Evolutionary conservation across 2,113 vertebrate genomes (phyloP).

Genomic region (Petromus typicus): DNA sequence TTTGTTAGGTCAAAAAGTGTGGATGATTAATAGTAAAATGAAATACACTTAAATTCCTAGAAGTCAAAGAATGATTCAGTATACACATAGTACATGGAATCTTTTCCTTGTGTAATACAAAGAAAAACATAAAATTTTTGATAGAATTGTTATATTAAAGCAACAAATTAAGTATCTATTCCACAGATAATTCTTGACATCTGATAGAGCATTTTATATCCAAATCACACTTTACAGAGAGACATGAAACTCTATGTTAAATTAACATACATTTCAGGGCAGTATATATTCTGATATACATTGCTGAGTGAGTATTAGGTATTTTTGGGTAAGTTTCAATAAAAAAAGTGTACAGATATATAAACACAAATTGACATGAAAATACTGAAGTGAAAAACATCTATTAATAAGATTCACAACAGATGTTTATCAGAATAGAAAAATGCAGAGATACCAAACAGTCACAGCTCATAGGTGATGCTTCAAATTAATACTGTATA

Average conservation of each 20-base stretch:
- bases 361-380: too few relatives aligned
- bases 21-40: not conserved
- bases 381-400: too few relatives aligned
- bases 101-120: not conserved
- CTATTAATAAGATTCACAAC: too few relatives aligned
- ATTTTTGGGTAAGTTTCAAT: not conserved
- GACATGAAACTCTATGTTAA: not conserved
- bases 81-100: not conserved
- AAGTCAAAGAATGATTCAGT: not conserved
- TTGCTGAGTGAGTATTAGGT: not conserved
- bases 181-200: too few relatives aligned
- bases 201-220: not conserved
- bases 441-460: not conserved
- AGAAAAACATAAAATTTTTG: not conserved
- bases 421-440: not conserved
- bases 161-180: too few relatives aligned
- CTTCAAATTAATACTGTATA: not conserved
- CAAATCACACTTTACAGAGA: not conserved
- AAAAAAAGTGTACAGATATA: too few relatives aligned
- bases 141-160: too few relatives aligned
- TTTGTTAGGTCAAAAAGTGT: not conserved
- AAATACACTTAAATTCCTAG: not conserved
- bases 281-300: not conserved
- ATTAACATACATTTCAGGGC: not conserved
- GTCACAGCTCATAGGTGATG: not conserved